Evolutionary conservation across 2,113 vertebrate species (phyloP).

Genomic region (Ancistrus triradiatus): DNA sequence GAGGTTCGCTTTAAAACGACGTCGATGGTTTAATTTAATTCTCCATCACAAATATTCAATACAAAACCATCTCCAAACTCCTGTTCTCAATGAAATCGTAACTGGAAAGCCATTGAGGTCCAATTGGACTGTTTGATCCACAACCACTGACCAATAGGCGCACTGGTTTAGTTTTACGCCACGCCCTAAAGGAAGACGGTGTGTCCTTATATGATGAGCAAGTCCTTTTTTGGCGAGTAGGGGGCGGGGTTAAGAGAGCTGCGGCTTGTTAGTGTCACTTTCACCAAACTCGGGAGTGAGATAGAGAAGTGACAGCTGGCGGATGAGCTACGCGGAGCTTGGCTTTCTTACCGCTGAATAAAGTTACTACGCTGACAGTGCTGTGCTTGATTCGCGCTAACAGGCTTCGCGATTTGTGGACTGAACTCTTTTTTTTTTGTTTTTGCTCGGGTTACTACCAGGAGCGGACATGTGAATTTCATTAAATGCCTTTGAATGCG

Average conservation of each 20-base stretch:
- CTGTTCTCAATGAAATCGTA: constrained; percentile 14
- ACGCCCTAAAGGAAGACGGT: constrained; percentile 32
- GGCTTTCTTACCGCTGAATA: constrained; percentile 13
- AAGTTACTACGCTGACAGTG: neutral
- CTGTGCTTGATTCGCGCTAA: constrained; percentile 1
- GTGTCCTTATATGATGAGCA: constrained; percentile 59
- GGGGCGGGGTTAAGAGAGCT: constrained; percentile 46
- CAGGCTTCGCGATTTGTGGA: neutral
- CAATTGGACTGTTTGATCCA: too few species aligned
- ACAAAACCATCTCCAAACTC: too few species aligned
- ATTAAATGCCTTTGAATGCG: neutral
- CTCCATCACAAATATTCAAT: too few species aligned
- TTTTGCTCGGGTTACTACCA: neutral
- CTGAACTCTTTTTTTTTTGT: neutral
- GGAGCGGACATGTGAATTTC: constrained; percentile 30
- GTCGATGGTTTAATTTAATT: too few species aligned
- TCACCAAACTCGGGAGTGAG: constrained; percentile 61
- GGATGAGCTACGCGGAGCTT: constrained; percentile 45
- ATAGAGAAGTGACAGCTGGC: constrained; percentile 49
- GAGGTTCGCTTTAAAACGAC: too few species aligned
- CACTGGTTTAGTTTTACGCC: neutral
- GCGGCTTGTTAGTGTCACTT: constrained; percentile 65
- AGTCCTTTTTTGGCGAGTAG: constrained; percentile 63
- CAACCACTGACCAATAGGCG: constrained; percentile 53
- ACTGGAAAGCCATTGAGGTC: constrained; percentile 14